Conservation (phyloP, 2,888 invertebrate genomes). For the Dastarcus helophoroides region DNA sequence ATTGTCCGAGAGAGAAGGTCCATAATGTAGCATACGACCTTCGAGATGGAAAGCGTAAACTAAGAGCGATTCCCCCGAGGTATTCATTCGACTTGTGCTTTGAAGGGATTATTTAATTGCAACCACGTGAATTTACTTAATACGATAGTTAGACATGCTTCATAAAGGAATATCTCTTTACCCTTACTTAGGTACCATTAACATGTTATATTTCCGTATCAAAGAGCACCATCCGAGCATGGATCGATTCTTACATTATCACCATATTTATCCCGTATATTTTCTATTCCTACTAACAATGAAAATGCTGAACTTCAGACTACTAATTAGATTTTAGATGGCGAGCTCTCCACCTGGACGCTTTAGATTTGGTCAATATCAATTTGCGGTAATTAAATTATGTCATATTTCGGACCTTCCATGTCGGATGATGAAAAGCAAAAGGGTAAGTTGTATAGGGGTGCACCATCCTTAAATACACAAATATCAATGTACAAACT, state of each 20-base stretch:
- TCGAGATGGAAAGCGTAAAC: constrained; percentile 12
- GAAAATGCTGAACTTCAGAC: too few relatives aligned
- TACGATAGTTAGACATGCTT: constrained; percentile 34
- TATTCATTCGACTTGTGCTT: constrained; percentile 37
- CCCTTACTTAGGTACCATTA: constrained; percentile 36
- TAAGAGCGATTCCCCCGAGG: constrained; percentile 29
- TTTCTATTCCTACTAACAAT: too few relatives aligned
- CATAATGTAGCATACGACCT: constrained; percentile 14
- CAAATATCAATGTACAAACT: constrained; percentile 17
- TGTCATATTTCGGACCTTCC: constrained; percentile 18
- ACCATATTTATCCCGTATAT: too few relatives aligned
- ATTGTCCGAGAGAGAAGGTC: constrained; percentile 11
- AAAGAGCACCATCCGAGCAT: too few relatives aligned
- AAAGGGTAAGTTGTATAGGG: too few relatives aligned
- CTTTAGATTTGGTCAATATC: constrained; percentile 27
- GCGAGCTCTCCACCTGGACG: constrained; percentile 12
- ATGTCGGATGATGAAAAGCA: constrained; percentile 19
- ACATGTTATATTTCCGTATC: constrained; percentile 34
- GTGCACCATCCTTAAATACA: constrained; percentile 18
- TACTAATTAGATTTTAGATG: too few relatives aligned
- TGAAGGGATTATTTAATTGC: constrained; percentile 41
- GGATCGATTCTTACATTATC: too few relatives aligned
- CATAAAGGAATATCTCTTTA: constrained; percentile 37
- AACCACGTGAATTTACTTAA: constrained; percentile 36
- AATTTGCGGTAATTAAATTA: constrained; percentile 27